Base-by-base conservation (phyloP, 1,140 invertebrate species). In the Babylonia areolata region DNA sequence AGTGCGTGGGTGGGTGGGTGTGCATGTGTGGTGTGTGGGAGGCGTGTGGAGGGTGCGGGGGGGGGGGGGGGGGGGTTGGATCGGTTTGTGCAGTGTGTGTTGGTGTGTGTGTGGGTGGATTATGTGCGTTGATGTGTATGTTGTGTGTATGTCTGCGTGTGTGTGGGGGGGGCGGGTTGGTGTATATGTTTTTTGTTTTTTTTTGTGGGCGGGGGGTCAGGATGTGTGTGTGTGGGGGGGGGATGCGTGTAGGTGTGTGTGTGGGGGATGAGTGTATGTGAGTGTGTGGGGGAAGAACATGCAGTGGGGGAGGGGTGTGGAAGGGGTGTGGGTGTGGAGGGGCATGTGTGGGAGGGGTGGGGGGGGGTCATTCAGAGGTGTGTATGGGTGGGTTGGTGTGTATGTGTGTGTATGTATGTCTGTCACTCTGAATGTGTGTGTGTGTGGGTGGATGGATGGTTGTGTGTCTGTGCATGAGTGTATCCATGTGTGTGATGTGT, bases 401-500 rank as follows among this genome's bases (percentile, higher is more conserved):
- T 77, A 33, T 77, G 73, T 77, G 73, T 77, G 58, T 69, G 58
- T 69, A 23, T 69, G 58, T 69, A 23, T 69, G 58, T 69, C 6
- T 69, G 58, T 69, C 6, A 11, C 3, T 69, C 3, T 69, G 58
- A 11, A 23, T 46, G 42, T 46, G 42, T 46, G 42, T 46, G 42
- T 46, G 42, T 46, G 42, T 46, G 42, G 5, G 42, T 46, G 42
- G 5, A 17, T 51, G 46, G n/a, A n/a, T 69, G 64, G 0, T 12
- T 31, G 23, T 69, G 23, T 31, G 64, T 28, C 6, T 69, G 58
- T 23, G 58, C n/a, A 69, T 77, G 73, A 35, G 73, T 77, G 73
- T 42, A 39, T 46, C 37, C 1, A n/a, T 3, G 39, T 42, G 77
- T 42, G 77, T 78, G 39, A 39, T 20, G 23, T 40, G 46, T 51